Base-by-base conservation (phyloP, 1,140 invertebrate genomes). In the Mactra quadrangularis region DNA sequence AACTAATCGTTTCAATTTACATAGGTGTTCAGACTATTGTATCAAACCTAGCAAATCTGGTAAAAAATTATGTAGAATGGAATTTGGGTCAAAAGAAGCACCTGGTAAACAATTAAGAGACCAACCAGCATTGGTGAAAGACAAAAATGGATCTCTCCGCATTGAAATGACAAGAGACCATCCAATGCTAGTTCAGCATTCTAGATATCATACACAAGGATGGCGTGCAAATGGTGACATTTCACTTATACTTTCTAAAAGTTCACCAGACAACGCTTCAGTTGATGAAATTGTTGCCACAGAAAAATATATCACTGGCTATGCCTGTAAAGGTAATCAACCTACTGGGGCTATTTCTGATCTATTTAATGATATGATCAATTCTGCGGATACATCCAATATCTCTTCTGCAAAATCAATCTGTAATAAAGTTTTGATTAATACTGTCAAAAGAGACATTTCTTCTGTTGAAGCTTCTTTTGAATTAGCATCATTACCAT, bases 191-290 rank as follows among this genome's bases (percentile, higher is more conserved):
- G 70, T 75, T 13, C 71, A 86, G 70, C 85, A 79, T 76, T 81
- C 68, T 52, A 22, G 29, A 27, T 77, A 55, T 57, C 77, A 86
- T 53, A 84, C 83, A 15, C 78, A 82, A 78, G 83, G 74, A 1
- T 85, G 83, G 83, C 13, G 83, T 11, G 83, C 79, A 22, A 87
- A 87, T 87, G 84, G 81, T 22, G 83, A 87, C 41, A 74, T 87
- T 45, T 81, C 68, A 29, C 15, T 87, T 3, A 85, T 87, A 27
- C 57, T 87, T 52, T 85, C 83, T 47, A 83, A 81, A 83, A 81
- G 76, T 79, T 15, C 64, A 29, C 83, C 83, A n/a, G 86, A 83
- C 9, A 87, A 76, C 70, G 72, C 79, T 6, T 82, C 85, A 19
- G 83, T 83, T 38, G 33, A 77, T 71, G 62, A 76, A 50, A 64